Evolutionary conservation across 1,140 invertebrate genomes (phyloP).

Genomic region (Drosophila fuyamai): DNA sequence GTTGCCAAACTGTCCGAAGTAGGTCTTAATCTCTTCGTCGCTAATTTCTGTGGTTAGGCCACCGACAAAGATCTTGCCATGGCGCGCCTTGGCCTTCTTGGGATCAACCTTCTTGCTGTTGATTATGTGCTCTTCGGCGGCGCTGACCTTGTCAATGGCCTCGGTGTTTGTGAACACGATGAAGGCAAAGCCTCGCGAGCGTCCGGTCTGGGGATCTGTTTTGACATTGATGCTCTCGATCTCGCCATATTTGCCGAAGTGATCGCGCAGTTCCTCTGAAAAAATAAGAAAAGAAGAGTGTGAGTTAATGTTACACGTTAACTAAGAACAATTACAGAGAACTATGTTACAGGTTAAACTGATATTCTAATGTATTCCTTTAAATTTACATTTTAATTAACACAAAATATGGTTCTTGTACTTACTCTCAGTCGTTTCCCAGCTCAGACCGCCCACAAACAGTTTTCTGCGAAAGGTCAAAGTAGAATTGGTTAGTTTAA

Average conservation of each 20-base stretch:
- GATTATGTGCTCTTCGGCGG: slow-evolving; percentile 94
- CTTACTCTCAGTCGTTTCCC: slow-evolving; percentile 99
- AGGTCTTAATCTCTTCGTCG: slow-evolving; percentile 96
- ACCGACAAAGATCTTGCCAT: slow-evolving; percentile 98
- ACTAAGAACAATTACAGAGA: not conserved
- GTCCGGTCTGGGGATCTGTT: slow-evolving; percentile 94
- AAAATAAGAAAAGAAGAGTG: slow-evolving; percentile 61
- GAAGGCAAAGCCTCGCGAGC: slow-evolving; percentile 97
- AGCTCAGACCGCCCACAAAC: slow-evolving; percentile 98
- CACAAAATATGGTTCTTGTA: slow-evolving; percentile 5
- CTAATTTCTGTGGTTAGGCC: slow-evolving; percentile 94
- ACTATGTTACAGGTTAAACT: too few relatives aligned
- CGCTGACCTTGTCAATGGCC: slow-evolving; percentile 95
- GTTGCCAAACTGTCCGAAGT: slow-evolving; percentile 95
- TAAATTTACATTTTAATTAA: too few relatives aligned
- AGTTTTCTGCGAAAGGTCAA: slow-evolving; percentile 93
- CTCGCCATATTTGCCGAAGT: slow-evolving; percentile 95
- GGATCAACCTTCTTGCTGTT: slow-evolving; percentile 97
- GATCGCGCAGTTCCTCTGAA: slow-evolving; percentile 96
- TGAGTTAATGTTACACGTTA: not conserved
- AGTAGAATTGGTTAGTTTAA: slow-evolving; percentile 35
- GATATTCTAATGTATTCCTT: too few relatives aligned
- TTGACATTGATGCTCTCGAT: slow-evolving; percentile 97
- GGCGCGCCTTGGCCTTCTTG: slow-evolving; percentile 96
- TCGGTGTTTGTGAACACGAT: slow-evolving; percentile 96